A percentile compares a stretch with the other conserved stretches of the same genome.
These are phyloP conservation scores for Stylophora pistillata DNA, from an alignment of 64 coral and sea anemone species.

Conservation along the genomic window DNA sequence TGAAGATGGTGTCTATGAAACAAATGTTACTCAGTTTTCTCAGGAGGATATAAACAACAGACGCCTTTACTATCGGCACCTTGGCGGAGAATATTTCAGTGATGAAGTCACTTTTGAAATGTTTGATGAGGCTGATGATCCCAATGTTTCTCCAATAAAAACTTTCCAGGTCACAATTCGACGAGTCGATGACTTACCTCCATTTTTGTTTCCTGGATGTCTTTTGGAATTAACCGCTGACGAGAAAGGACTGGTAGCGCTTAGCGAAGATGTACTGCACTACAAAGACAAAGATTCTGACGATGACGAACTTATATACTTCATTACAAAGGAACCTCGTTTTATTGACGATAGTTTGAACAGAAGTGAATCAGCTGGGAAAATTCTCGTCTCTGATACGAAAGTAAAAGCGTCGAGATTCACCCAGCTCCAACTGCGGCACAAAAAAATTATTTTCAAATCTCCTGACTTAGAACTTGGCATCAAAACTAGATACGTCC, in stretches of 20 bases:
- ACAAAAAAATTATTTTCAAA: slow-evolving; percentile 79
- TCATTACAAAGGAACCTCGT: slow-evolving; percentile 46
- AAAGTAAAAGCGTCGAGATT: slow-evolving; percentile 65
- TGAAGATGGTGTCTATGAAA: slow-evolving; percentile 64
- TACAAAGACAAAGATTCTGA: slow-evolving; percentile 87
- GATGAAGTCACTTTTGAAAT: slow-evolving; percentile 81
- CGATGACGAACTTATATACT: slow-evolving; percentile 64
- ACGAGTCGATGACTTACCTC: slow-evolving; percentile 69
- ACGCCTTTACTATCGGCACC: slow-evolving; percentile 84
- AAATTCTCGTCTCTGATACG: slow-evolving; percentile 44
- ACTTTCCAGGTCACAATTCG: slow-evolving; percentile 74
- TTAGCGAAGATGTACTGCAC: slow-evolving; percentile 58
- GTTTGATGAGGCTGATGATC: slow-evolving; percentile 70
- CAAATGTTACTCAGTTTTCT: slow-evolving; percentile 75
- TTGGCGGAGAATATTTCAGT: slow-evolving; percentile 71
- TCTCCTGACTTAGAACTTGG: slow-evolving; percentile 70
- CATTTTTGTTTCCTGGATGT: slow-evolving; percentile 21
- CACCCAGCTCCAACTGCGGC: slow-evolving; percentile 78
- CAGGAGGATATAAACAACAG: slow-evolving; percentile 80
- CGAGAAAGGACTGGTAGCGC: slow-evolving; percentile 44
- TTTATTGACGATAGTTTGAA: slow-evolving; percentile 58
- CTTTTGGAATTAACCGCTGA: slow-evolving; percentile 52
- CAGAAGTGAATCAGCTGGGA: slow-evolving; percentile 42
- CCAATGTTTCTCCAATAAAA: slow-evolving; percentile 79
- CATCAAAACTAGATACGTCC: slow-evolving; percentile 64